These are phyloP conservation scores for Toxotes lorentzi DNA, from an alignment of 2,797 vertebrate species.

Conservation along the genomic window DNA sequence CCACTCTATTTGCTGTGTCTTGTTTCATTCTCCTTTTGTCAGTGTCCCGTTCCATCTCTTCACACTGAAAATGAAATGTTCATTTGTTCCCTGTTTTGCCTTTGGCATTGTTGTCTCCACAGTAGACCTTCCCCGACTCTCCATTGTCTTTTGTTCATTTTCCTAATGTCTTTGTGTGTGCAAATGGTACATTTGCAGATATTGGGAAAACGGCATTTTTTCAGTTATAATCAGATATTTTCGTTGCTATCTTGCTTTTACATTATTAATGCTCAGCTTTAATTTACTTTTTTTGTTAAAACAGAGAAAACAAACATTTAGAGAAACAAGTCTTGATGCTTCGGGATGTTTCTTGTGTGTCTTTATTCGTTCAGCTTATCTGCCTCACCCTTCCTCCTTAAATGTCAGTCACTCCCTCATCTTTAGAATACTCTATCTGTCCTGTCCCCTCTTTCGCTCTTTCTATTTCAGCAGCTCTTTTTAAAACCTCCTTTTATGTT, in stretches of 20 bases:
- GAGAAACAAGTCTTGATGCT: background rate
- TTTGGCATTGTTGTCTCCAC: constrained; percentile 19
- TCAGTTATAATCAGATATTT: background rate
- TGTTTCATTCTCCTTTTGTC: constrained; percentile 13
- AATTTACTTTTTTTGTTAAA: constrained; percentile 2
- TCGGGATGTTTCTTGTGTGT: background rate
- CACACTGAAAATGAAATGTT: constrained; percentile 17
- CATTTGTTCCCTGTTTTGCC: constrained; percentile 14
- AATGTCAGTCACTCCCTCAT: constrained; percentile 54
- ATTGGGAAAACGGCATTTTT: background rate
- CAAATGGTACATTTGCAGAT: constrained; percentile 25
- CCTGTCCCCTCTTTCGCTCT: constrained; percentile 32
- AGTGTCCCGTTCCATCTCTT: constrained; percentile 20
- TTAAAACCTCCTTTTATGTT: constrained; percentile 49
- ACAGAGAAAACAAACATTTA: background rate
- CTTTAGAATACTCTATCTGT: constrained; percentile 31
- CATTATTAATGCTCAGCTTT: background rate
- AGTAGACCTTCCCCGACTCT: background rate
- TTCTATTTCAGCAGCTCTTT: constrained; percentile 49
- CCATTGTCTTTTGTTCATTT: constrained; percentile 13
- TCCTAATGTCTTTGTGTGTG: constrained; percentile 19
- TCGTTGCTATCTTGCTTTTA: background rate
- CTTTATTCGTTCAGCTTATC: background rate
- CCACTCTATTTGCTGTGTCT: constrained; percentile 6
- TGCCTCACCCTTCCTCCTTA: constrained; percentile 11